Evolutionary conservation across 2,888 invertebrate species (phyloP).

Genomic region (Onthophagus sagittarius): DNA sequence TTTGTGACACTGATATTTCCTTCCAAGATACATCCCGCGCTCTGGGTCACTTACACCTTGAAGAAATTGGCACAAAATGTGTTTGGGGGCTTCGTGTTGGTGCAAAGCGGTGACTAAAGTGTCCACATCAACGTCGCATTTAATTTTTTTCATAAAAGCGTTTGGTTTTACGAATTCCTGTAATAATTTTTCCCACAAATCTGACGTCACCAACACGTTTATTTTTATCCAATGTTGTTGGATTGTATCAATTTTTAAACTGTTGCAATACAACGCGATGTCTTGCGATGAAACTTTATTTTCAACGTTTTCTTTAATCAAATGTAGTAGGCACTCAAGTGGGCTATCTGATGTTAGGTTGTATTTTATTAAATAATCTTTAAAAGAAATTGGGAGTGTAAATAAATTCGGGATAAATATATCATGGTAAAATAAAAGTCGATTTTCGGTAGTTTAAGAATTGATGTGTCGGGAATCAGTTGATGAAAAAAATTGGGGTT

Average conservation of each 20-base stretch:
- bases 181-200: slow-evolving; percentile 39
- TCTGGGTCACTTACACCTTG: slow-evolving; percentile 46
- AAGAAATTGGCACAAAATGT: slow-evolving; percentile 47
- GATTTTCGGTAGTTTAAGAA: no score
- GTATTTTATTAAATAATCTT: slow-evolving; percentile 29
- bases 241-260: slow-evolving; percentile 41
- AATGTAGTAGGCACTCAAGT: slow-evolving; percentile 37
- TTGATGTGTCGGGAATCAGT: no score
- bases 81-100: slow-evolving; percentile 42
- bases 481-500: no score
- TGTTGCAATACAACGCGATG: slow-evolving; percentile 37
- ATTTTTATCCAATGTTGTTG: slow-evolving; percentile 44
- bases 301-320: slow-evolving; percentile 36
- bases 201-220: slow-evolving; percentile 38
- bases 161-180: slow-evolving; percentile 43
- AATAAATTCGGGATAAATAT: neutral
- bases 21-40: slow-evolving; percentile 58
- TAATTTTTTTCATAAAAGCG: slow-evolving; percentile 49
- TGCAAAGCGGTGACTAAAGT: slow-evolving; percentile 39
- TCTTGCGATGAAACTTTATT: slow-evolving; percentile 32
- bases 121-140: slow-evolving; percentile 38
- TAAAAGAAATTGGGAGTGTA: neutral
- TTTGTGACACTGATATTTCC: slow-evolving; percentile 61
- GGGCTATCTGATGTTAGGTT: slow-evolving; percentile 35
- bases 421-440: neutral